Conservation (phyloP, 2,797 vertebrate genomes). For the Acomys russatus region DNA sequence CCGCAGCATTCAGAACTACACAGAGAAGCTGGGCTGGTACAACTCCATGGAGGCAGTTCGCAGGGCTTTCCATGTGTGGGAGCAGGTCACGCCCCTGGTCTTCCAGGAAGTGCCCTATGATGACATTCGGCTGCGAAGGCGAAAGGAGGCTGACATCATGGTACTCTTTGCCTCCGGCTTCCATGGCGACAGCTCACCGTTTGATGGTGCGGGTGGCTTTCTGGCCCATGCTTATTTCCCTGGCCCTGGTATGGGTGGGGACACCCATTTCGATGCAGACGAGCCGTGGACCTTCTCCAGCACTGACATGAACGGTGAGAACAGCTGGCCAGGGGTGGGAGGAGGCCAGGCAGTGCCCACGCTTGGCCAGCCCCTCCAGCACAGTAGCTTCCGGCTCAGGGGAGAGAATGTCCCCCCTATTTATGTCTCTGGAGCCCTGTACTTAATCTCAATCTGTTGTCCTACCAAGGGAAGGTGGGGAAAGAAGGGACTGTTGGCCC, state of each 20-base stretch:
- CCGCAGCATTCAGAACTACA: constrained; percentile 97
- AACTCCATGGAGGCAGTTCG: constrained; percentile 94
- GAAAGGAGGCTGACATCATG: constrained; percentile 97
- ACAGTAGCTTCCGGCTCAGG: neutral
- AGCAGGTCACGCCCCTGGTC: constrained; percentile 93
- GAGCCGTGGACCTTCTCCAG: constrained; percentile 98
- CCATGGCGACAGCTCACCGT: constrained; percentile 98
- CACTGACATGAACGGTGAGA: constrained; percentile 93
- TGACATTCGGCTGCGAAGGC: constrained; percentile 94
- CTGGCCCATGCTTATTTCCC: constrained; percentile 98
- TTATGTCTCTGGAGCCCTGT: neutral
- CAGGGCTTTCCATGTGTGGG: constrained; percentile 95
- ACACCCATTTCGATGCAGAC: constrained; percentile 97
- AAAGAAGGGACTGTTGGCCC: neutral
- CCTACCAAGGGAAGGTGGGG: neutral
- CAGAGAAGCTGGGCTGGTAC: constrained; percentile 95
- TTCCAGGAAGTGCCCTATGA: constrained; percentile 96
- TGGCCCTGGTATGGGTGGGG: constrained; percentile 96
- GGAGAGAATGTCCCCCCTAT: neutral
- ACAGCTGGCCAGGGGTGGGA: neutral
- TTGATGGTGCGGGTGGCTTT: constrained; percentile 96
- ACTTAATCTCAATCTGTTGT: neutral
- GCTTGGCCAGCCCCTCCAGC: neutral
- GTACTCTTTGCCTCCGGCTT: constrained; percentile 98
- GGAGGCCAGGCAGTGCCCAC: neutral